Evolutionary conservation across 2,888 invertebrate genomes (phyloP), one percentile per base, ranked within the genome.

Genomic region (Diaphora mendica): DNA sequence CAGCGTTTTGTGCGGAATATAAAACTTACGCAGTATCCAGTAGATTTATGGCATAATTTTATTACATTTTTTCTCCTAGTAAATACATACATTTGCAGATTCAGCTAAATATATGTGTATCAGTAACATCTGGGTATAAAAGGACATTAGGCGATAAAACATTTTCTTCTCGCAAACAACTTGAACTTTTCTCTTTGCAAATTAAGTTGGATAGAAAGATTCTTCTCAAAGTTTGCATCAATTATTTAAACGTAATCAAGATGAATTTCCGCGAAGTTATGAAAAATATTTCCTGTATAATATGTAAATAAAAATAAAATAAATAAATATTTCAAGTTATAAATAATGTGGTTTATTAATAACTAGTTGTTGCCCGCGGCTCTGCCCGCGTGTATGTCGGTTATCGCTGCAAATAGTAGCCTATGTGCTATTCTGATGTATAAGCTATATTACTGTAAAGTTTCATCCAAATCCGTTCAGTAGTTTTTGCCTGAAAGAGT

Each of bases 11-110:
- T 48, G 17, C 48, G n/a, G n/a, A 5, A 51, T n/a, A 55, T 55
- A 39, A 68, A 68, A 55, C n/a, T n/a, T 39, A 55, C 33, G 55
- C 62, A 59, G 44, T 26, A 11, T 42, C 7, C 20, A 26, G 35
- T 67, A 67, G 67, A 74, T 74, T 74, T 74, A 74, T 74, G 26
- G 30, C 64, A 35, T 30, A 26, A 64, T 48, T 33, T 62, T 70
- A 70, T 70, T 74, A 74, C 65, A 67, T 67, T 67, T 74, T 70
- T 67, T 51, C 64, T 42, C 39, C n/a, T 39, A n/a, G 44, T 51
- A 51, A 30, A 15, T 48, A 48, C 23, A 62, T 59, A 39, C 48
- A 70, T 62, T 55, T 15, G 33, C 48, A 30, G 59, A 44, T 26
- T 69, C 20, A 5, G 8, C 42, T 20, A 23, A 30, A 55, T 68